Percentiles rank a stretch among this genome's conserved stretches.
Conservation (phyloP, 2,888 invertebrate genomes). For the Drosophila melanosoma region DNA sequence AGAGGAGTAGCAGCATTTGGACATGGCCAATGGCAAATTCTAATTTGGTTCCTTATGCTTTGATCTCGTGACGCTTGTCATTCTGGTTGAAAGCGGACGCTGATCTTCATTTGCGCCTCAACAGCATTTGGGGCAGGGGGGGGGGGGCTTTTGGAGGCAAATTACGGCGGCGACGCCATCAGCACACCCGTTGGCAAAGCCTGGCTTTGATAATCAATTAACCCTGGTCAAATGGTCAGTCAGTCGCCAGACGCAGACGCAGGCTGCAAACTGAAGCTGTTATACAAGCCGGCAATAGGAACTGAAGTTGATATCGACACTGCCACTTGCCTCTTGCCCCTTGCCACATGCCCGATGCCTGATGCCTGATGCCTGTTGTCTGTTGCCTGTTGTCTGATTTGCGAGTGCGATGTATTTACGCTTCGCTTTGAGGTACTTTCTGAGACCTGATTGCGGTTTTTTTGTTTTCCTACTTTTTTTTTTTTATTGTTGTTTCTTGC, state of each 20-base stretch:
- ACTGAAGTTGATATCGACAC: conserved; percentile 36
- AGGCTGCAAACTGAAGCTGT: conserved; percentile 13
- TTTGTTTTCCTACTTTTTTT: conserved; percentile 5
- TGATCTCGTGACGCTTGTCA: conserved; percentile 80
- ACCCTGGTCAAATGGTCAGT: conserved; percentile 67
- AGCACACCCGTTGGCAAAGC: conserved; percentile 22
- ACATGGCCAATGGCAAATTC: conserved; percentile 52
- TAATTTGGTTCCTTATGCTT: conserved; percentile 71
- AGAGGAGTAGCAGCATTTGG: conserved; percentile 1
- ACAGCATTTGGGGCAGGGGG: conserved; percentile 4
- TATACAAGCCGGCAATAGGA: conserved; percentile 3
- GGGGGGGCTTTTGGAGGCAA: background rate
- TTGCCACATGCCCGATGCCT: background rate
- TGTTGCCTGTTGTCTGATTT: background rate
- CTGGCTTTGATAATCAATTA: conserved; percentile 72
- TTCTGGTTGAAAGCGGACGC: conserved; percentile 43
- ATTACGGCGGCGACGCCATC: conserved; percentile 26
- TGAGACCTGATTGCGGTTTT: conserved; percentile 47
- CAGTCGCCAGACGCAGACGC: conserved; percentile 35
- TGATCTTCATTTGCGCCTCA: conserved; percentile 54
- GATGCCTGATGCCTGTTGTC: background rate
- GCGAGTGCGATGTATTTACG: conserved; percentile 24
- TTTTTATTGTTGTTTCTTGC: background rate
- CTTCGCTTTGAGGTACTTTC: conserved; percentile 22
- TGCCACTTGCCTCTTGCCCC: background rate